Base-by-base conservation (phyloP, 2,888 invertebrate species). In the Cheilosia pagana region DNA sequence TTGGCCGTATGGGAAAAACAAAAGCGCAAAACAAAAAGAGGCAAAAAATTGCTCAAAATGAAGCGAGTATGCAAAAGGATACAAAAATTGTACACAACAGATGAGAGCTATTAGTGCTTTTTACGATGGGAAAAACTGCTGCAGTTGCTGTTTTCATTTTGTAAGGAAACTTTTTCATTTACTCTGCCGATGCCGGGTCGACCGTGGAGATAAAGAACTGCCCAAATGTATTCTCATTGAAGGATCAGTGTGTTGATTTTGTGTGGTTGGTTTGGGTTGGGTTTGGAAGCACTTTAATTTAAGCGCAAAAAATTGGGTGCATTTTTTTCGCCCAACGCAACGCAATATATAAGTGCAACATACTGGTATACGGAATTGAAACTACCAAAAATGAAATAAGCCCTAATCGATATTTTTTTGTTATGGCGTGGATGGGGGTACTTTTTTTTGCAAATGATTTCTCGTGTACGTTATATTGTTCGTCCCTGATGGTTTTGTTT, bases 131-230 rank as follows among this genome's bases (percentile, higher is more conserved):
- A 3, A 41, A 16, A 21, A 59, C 35, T 19, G 16, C 28, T 45
- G 12, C 43, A 43, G 28, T 45, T 60, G 60, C 60, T 60, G 8
- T 25, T 45, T 60, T 60, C 45, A 60, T 60, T 60, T 60, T 28
- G 60, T 19, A 6, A 16, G 3, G 28, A 60, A 60, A 60, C 28
- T 25, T 60, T 60, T 28, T 28, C 60, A 60, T 60, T 28, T 23
- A 43, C 43, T 43, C 7, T 12, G 43, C 16, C 25, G 4, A 19
- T n/a, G n/a, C 48, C 16, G 14, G 16, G 16, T 2, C 48, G 43
- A 23, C 23, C 19, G 43, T 7, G 23, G n/a, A 12, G 28, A 45
- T 60, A 25, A 28, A 28, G 28, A 45, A 28, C 43, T 43, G 60
- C 10, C 43, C 28, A 60, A 43, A 43, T 43, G 25, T 25, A 43